Percentiles rank a stretch among this genome's conserved stretches.
Evolutionary conservation across 1,140 invertebrate genomes (phyloP).

Genomic region (Rhyacophila brunnea): DNA sequence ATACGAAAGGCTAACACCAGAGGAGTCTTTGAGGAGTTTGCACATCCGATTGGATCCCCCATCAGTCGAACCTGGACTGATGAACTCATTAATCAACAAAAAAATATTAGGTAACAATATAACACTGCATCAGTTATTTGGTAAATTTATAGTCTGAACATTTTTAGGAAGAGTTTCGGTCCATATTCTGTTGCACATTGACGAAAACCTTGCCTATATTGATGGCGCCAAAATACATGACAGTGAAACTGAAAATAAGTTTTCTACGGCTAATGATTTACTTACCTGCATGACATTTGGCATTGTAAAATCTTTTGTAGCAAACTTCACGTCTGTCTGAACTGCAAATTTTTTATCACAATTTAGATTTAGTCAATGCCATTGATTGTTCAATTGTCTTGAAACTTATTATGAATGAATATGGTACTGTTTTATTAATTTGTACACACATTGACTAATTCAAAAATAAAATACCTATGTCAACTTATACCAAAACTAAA

Average conservation of each 20-base stretch:
- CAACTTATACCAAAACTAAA: too few relatives aligned
- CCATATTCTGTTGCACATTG: background rate
- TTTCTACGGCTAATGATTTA: too few relatives aligned
- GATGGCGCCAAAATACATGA: background rate
- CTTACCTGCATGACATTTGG: too few relatives aligned
- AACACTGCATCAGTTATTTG: background rate
- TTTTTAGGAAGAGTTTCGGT: background rate
- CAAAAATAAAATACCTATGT: too few relatives aligned
- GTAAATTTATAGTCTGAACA: background rate
- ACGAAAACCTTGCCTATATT: background rate
- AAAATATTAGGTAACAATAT: constrained; percentile 1
- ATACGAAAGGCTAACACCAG: constrained; percentile 27
- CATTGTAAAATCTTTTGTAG: too few relatives aligned
- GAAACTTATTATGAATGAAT: too few relatives aligned
- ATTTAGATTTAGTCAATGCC: too few relatives aligned
- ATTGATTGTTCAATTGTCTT: too few relatives aligned
- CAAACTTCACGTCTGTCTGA: too few relatives aligned
- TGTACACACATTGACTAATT: too few relatives aligned
- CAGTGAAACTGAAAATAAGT: background rate
- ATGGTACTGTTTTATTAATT: too few relatives aligned
- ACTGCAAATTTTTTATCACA: too few relatives aligned
- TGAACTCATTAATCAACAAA: constrained; percentile 6
- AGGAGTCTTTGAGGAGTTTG: constrained; percentile 25
- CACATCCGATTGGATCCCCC: constrained; percentile 31
- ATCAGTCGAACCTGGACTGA: background rate